Percentiles rank a stretch among this genome's conserved stretches.
phyloP scores from a whole-genome alignment of 1,140 invertebrate species.

The Drosophila sechellia region DNA sequence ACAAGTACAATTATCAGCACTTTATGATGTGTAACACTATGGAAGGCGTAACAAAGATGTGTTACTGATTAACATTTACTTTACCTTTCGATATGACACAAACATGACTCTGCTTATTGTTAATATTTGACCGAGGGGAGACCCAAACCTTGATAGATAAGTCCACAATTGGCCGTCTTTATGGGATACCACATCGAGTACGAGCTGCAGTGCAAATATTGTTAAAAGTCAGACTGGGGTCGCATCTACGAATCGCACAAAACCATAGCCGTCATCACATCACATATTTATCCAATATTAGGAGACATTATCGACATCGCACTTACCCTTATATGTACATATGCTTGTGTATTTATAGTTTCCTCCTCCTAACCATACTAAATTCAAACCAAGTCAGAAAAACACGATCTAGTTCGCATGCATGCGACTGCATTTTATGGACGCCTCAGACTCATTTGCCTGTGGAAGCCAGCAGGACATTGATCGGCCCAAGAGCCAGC shows the following conservation, averaged over 20 bases:
- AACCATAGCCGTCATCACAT: constrained; percentile 2
- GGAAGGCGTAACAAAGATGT: neutral
- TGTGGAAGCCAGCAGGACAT: constrained; percentile 62
- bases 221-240: neutral
- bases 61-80: neutral
- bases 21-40: neutral
- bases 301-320: constrained; percentile 14
- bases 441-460: constrained; percentile 62
- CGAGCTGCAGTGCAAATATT: neutral
- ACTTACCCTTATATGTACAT: constrained; percentile 43
- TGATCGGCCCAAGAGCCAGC: constrained; percentile 51
- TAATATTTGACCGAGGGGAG: constrained; percentile 6
- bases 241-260: neutral
- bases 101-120: neutral
- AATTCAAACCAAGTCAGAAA: constrained; percentile 27
- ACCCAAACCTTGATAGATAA: constrained; percentile 5
- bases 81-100: constrained; percentile 11
- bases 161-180: constrained; percentile 11
- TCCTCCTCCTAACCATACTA: constrained; percentile 44
- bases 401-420: constrained; percentile 27
- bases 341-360: constrained; percentile 52
- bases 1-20: neutral
- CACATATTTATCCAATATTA: constrained; percentile 5
- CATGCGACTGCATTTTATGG: constrained; percentile 68
- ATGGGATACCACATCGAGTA: neutral